These are phyloP conservation scores for Caenorhabditis briggsae DNA, from an alignment of 1,140 invertebrate genomes.

Conservation along the genomic window DNA sequence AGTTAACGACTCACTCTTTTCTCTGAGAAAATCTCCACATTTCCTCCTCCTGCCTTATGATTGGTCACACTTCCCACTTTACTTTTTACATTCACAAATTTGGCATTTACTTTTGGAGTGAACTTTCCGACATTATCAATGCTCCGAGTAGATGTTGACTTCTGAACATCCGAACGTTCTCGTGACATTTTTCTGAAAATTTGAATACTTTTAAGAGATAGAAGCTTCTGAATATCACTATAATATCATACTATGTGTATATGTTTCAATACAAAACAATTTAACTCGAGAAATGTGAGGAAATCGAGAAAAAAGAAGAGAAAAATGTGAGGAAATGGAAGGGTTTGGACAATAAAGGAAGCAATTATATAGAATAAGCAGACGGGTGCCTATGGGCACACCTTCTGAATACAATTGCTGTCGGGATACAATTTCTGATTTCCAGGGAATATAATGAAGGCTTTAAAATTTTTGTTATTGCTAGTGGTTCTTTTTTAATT, in stretches of 20 bases:
- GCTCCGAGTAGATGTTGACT: conserved; percentile 35
- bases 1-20: conserved; percentile 49
- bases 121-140: conserved; percentile 37
- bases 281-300: conserved; percentile 1
- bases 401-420: not conserved
- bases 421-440: too few species aligned
- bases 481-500: too few species aligned
- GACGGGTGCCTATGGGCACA: not conserved
- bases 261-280: not conserved
- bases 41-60: conserved; percentile 61
- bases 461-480: too few species aligned
- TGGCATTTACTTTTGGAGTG: conserved; percentile 25
- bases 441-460: too few species aligned
- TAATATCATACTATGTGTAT: too few species aligned
- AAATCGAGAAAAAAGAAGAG: not conserved
- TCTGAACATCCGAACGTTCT: conserved; percentile 20
- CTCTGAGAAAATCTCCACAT: conserved; percentile 66
- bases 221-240: too few species aligned
- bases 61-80: conserved; percentile 60
- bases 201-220: not conserved
- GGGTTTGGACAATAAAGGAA: conserved; percentile 26
- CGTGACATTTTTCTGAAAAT: conserved; percentile 23
- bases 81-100: conserved; percentile 54
- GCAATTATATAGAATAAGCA: conserved; percentile 11
- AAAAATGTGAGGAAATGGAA: not conserved